These are phyloP conservation scores for Pelagia noctiluca DNA, from an alignment of 30 jellyfish, hydroid and myxozoan species.

Conservation along the genomic window DNA sequence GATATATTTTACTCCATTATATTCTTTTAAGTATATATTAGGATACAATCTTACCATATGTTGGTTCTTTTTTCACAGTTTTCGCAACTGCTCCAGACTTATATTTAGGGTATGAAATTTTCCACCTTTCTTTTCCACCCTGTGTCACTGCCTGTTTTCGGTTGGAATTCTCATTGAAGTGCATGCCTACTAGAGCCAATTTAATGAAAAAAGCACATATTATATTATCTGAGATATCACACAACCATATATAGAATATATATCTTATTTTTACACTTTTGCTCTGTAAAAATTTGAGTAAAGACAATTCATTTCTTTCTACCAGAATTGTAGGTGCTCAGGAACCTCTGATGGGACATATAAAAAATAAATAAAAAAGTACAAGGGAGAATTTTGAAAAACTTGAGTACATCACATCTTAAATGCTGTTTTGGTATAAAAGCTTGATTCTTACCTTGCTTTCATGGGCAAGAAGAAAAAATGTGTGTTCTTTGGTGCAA, in stretches of 20 bases:
- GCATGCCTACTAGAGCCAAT: background rate
- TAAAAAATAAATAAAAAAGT: too few species aligned
- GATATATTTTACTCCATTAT: background rate
- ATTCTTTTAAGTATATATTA: background rate
- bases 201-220: background rate
- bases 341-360: too few species aligned
- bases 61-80: background rate
- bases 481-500: slow-evolving; percentile 52
- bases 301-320: too few species aligned
- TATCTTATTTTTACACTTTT: background rate
- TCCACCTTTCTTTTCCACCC: background rate
- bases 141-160: background rate
- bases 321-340: too few species aligned
- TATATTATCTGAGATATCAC: too few species aligned
- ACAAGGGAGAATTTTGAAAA: too few species aligned
- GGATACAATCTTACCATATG: slow-evolving; percentile 4
- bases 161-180: background rate
- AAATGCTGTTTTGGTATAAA: background rate
- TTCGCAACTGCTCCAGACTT: background rate
- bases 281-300: background rate
- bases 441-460: slow-evolving; percentile 22
- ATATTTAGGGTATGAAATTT: background rate
- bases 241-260: background rate
- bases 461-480: slow-evolving; percentile 34
- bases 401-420: background rate